phyloP scores from a whole-genome alignment of 1,140 invertebrate species.

The Gryllus bimaculatus region DNA sequence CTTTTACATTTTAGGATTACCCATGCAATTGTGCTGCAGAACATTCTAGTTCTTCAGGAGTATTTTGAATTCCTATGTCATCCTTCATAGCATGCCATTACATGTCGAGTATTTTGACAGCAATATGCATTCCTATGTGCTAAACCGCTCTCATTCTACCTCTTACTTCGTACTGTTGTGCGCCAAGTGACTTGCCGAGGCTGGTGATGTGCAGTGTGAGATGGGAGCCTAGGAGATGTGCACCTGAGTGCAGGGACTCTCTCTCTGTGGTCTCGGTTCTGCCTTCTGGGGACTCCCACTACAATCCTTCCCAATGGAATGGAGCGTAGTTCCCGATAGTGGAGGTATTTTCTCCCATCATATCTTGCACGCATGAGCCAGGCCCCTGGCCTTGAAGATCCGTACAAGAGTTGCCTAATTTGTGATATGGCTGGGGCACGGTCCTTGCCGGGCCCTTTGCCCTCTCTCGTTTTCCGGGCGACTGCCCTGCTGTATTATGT shows the following conservation, averaged over 20 bases:
- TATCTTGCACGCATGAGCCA: background rate
- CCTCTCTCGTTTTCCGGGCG: background rate
- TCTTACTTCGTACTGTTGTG: background rate
- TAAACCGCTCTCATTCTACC: background rate
- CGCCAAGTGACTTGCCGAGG: background rate
- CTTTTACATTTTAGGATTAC: background rate
- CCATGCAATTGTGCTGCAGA: background rate
- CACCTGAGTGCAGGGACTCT: background rate
- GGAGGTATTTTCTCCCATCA: background rate
- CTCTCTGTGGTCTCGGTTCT: background rate
- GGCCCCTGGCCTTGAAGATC: background rate
- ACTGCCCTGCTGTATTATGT: background rate
- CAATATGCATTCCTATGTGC: background rate
- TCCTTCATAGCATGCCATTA: background rate
- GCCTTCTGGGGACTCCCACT: background rate
- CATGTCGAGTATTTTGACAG: background rate
- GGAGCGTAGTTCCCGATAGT: background rate
- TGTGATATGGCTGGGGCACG: background rate
- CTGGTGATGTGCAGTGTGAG: no score
- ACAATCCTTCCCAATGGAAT: background rate
- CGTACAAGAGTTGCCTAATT: background rate
- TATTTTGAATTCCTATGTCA: background rate
- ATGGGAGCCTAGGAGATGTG: no score
- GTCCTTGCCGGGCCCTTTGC: background rate
- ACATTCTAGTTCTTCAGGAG: background rate